Conservation (phyloP, 2,888 invertebrate species). For the Zele albiditarsus region DNA sequence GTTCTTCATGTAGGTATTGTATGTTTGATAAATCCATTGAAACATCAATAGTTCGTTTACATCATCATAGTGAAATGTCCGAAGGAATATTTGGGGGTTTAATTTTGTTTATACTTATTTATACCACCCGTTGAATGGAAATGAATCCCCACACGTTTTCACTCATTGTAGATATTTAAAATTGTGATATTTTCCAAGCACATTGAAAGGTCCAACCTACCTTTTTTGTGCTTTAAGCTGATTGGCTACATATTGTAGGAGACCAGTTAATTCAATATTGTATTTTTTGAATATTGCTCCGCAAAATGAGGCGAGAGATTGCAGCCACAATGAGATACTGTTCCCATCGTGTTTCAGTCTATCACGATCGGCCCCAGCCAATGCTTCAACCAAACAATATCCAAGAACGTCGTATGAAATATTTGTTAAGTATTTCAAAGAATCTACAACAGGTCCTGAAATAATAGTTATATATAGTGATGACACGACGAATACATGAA, state of each 20-base stretch:
- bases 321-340: constrained; percentile 94
- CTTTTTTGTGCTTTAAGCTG: constrained; percentile 97
- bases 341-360: constrained; percentile 91
- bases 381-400: constrained; percentile 94
- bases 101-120: constrained; percentile 23
- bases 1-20: constrained; percentile 28
- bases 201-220: constrained; percentile 72
- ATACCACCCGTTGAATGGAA: constrained; percentile 19
- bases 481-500: constrained; percentile 41
- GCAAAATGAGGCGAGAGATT: constrained; percentile 95
- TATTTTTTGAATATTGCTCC: constrained; percentile 98
- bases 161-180: constrained; percentile 13
- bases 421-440: constrained; percentile 94
- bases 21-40: background rate
- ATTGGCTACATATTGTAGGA: constrained; percentile 97
- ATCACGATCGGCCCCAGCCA: constrained; percentile 85
- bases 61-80: background rate
- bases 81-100: background rate
- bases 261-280: constrained; percentile 93
- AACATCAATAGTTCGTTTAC: background rate
- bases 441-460: constrained; percentile 92
- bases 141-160: constrained; percentile 14
- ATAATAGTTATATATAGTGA: constrained; percentile 50
- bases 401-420: constrained; percentile 97
- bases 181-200: constrained; percentile 24